Percentiles rank a stretch among this genome's conserved stretches.
phyloP scores from a whole-genome alignment of 2,797 vertebrate species.

The Darevskia nairensis region DNA sequence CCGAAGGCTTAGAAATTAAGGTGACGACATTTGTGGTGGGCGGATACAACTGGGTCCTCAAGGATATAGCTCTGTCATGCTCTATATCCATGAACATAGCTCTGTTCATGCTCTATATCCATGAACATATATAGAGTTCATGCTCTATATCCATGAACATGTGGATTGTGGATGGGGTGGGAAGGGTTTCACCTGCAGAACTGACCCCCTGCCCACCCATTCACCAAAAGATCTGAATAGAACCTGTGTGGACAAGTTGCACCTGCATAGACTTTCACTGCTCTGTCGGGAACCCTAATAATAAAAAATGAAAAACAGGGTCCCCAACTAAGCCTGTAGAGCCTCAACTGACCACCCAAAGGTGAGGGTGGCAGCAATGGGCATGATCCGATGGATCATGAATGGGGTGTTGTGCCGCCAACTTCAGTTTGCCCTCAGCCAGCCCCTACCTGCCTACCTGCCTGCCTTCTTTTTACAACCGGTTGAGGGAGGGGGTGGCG shows the following conservation, averaged over 20 bases:
- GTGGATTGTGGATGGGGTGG: background rate
- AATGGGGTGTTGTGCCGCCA: no score
- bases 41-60: background rate
- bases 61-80: background rate
- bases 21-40: no score
- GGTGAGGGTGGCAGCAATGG: background rate
- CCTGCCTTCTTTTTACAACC: no score
- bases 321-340: background rate
- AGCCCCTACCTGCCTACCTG: no score
- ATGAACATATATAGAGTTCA: no score
- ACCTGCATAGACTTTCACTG: background rate
- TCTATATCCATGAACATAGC: background rate
- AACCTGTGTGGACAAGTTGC: background rate
- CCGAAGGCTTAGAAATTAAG: background rate
- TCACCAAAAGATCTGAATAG: background rate
- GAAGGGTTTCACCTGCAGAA: no score
- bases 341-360: no score
- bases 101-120: background rate
- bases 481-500: no score
- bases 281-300: background rate
- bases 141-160: background rate
- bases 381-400: no score
- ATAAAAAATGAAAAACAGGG: background rate
- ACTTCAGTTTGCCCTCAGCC: no score
- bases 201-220: background rate